Evolutionary conservation across 92 coral and sea anemone species (phyloP).

Genomic region (Nematostella vectensis): DNA sequence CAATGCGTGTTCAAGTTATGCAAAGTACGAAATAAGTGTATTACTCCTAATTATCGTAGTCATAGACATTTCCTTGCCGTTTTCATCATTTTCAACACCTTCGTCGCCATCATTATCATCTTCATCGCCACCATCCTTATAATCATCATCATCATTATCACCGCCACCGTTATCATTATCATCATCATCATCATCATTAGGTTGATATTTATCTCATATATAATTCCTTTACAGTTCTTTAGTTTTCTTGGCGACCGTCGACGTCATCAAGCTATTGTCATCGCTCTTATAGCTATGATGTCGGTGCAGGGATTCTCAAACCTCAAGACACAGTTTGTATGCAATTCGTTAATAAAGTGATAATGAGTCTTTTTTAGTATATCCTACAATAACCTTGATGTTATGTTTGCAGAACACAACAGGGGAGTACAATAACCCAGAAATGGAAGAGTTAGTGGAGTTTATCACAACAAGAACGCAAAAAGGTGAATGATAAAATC

Average conservation of each 20-base stretch:
- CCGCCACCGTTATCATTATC: too few species aligned
- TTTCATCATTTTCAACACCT: too few species aligned
- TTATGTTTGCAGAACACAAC: slow-evolving; percentile 51
- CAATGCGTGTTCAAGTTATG: too few species aligned
- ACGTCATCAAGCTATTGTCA: slow-evolving; percentile 73
- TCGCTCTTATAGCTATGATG: slow-evolving; percentile 73
- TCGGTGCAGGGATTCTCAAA: slow-evolving; percentile 85
- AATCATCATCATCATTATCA: too few species aligned
- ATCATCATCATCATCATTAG: too few species aligned
- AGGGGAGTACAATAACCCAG: slow-evolving; percentile 94
- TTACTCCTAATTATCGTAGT: too few species aligned
- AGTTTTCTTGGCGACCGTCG: slow-evolving; percentile 64
- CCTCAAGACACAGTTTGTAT: slow-evolving; percentile 80
- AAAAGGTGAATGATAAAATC: background rate
- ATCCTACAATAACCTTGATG: background rate
- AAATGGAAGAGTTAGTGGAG: slow-evolving; percentile 72
- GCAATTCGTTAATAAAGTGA: slow-evolving; percentile 9
- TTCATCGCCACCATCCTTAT: too few species aligned
- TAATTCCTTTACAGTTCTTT: slow-evolving; percentile 45
- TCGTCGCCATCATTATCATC: too few species aligned
- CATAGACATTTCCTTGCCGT: too few species aligned
- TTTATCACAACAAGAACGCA: slow-evolving; percentile 6
- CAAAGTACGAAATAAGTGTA: too few species aligned
- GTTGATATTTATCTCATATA: too few species aligned
- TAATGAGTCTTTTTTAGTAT: background rate